Conservation (phyloP, 2,113 vertebrate genomes). For the Ia io region DNA sequence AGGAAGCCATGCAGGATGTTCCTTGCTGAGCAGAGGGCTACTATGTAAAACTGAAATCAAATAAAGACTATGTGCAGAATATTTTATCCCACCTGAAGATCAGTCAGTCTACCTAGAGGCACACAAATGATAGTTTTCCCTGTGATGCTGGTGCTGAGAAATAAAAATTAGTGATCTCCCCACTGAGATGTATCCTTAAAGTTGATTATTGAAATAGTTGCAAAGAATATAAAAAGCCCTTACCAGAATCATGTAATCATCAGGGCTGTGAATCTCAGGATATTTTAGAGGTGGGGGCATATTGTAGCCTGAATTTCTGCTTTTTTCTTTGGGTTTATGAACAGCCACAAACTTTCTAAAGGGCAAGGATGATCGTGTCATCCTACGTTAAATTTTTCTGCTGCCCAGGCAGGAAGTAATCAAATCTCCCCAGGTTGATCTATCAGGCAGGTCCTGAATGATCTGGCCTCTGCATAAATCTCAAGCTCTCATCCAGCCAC, state of each 20-base stretch:
- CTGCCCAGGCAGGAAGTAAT: background rate
- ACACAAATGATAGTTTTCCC: background rate
- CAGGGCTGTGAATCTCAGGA: background rate
- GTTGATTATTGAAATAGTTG: background rate
- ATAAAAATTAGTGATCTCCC: background rate
- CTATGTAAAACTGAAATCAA: slow-evolving; percentile 53
- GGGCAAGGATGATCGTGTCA: background rate
- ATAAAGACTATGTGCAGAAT: slow-evolving; percentile 33
- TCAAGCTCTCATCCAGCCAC: background rate
- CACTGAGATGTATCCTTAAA: background rate
- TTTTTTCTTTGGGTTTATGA: background rate
- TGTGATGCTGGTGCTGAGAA: background rate
- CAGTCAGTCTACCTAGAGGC: background rate
- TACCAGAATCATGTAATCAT: background rate
- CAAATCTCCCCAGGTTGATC: background rate
- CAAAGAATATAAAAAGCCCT: background rate
- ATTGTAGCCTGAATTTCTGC: background rate
- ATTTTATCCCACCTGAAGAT: background rate
- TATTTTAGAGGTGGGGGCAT: background rate
- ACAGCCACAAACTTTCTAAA: background rate
- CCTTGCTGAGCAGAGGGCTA: slow-evolving; percentile 44
- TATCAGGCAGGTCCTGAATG: background rate
- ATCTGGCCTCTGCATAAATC: background rate
- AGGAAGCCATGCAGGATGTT: slow-evolving; percentile 10
- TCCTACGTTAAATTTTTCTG: background rate